Evolutionary conservation across 2,888 invertebrate genomes (phyloP), one percentile per base, ranked within the genome.

Genomic region (Orthosia gracilis): DNA sequence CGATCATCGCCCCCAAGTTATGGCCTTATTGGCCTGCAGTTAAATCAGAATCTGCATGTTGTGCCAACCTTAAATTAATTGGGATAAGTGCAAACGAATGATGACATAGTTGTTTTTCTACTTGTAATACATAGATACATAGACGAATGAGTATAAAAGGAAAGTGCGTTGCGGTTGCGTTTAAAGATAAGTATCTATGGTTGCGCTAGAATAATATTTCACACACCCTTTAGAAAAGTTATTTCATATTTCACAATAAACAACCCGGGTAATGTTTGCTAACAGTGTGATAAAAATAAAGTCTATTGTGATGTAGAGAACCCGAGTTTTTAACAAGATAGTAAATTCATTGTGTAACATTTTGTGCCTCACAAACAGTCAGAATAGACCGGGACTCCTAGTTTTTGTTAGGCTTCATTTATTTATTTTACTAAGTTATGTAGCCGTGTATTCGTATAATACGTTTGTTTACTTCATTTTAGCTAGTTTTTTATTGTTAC

Each of bases 271-370:
- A 73, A 80, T 80, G 77, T 80, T 80, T 80, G 66, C 66, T 77
- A 66, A 73, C 77, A 49, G 23, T 57, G 49, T 65, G 76, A 78
- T 81, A 81, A 81, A 78, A 77, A 71, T 82, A 66, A 69, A 76
- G 63, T 76, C 62, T 82, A 66, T 80, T 82, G 78, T 80, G 47
- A 68, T 61, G 70, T 61, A 61, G 59, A 49, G 67, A 66, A 52
- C 50, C 64, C 55, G 40, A 65, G 67, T 80, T 82, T 81, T 77
- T 67, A 82, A 82, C 70, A 57, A 71, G 80, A 80, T 80, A 82
- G 71, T 77, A 77, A 77, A 76, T 70, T 77, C 80, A 80, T 82
- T 82, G 82, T 77, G 52, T 68, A 49, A 68, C 18, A 77, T 82
- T 68, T 80, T 65, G 64, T 71, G 64, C 59, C 52, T 31, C 55